Base-by-base conservation (phyloP, 1,140 invertebrate species). In the Anastatus disparis region DNA sequence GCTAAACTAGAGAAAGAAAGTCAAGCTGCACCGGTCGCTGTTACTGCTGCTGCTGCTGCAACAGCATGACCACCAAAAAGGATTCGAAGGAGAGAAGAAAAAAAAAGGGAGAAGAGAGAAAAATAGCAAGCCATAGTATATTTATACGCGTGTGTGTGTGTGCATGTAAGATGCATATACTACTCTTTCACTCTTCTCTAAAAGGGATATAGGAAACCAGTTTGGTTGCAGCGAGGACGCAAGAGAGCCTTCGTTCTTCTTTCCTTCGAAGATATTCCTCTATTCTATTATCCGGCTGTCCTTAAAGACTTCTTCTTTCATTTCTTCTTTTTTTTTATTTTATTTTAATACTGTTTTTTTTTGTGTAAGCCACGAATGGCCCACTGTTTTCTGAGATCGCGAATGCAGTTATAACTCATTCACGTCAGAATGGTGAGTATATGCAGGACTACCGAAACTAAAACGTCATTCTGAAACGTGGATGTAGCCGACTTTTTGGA, bases 151-250 rank as follows among this genome's bases (percentile, higher is more conserved):
- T 61, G 24, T 22, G 58, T 40, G 15, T 58, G 31, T 20, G 74
- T 74, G 70, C 66, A 71, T 58, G 53, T 42, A n/a, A n/a, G n/a
- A n/a, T n/a, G n/a, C n/a, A n/a, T n/a, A n/a, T n/a, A n/a, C n/a
- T n/a, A n/a, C n/a, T n/a, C n/a, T n/a, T n/a, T n/a, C n/a, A n/a
- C n/a, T n/a, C n/a, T n/a, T n/a, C n/a, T 56, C 29, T 65, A 40
- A 59, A 52, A 59, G 74, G 70, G 74, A 77, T 78, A n/a, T n/a
- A 77, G 67, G 72, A 77, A 77, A 81, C 80, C 79, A 79, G 80
- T 81, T 81, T 77, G 75, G 68, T 72, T 66, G 76, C 74, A 75
- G 67, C 75, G 12, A n/a, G 31, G 38, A 31, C 17, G 3, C 12
- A 20, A 62, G 50, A 50, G 50, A 50, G 50, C 71, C 66, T 75